phyloP scores from a whole-genome alignment of 2,888 invertebrate species.

The Dioctria rufipes region DNA sequence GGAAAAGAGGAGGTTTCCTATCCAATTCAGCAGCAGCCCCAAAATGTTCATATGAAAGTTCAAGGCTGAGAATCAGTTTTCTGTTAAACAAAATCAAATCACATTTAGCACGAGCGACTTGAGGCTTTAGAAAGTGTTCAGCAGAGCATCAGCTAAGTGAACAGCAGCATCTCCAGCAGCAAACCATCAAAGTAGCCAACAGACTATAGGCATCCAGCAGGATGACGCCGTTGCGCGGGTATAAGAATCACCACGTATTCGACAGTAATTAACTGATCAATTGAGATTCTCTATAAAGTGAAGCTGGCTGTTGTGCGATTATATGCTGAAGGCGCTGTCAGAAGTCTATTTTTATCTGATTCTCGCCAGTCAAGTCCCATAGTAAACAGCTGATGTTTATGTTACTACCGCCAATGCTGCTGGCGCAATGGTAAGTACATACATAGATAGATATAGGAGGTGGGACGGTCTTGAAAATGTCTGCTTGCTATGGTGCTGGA shows the following conservation, averaged over 20 bases:
- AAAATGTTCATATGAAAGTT: constrained; percentile 17
- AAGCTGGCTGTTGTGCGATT: constrained; percentile 4
- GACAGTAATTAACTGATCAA: constrained; percentile 38
- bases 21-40: neutral
- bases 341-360: constrained; percentile 24
- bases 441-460: too few species aligned
- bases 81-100: neutral
- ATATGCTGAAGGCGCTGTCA: constrained; percentile 6
- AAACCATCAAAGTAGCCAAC: neutral
- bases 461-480: neutral
- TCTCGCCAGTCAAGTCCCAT: neutral
- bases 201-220: neutral
- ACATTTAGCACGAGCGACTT: too few species aligned
- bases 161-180: too few species aligned
- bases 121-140: too few species aligned
- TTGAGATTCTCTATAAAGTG: constrained; percentile 13
- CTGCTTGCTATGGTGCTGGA: neutral
- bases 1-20: too few species aligned
- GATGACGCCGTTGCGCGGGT: constrained; percentile 29
- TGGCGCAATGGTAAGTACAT: neutral
- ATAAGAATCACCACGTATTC: neutral
- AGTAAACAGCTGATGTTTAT: constrained; percentile 27
- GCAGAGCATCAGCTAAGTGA: too few species aligned
- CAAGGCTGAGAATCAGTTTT: constrained; percentile 19
- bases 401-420: neutral